phyloP scores from a whole-genome alignment of 2,797 vertebrate species.

The Anniella stebbinsi region DNA sequence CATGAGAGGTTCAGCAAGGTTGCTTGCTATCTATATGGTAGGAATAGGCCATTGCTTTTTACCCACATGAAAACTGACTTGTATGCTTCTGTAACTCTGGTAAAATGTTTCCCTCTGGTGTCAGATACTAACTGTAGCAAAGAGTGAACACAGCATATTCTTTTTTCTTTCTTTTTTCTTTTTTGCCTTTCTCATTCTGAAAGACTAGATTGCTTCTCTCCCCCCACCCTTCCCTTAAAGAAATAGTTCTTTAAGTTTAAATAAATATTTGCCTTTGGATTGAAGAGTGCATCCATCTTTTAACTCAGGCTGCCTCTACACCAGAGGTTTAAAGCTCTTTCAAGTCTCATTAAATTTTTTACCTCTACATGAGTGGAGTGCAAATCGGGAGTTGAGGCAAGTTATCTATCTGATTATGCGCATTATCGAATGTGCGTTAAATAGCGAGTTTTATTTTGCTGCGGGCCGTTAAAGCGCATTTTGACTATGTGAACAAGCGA shows the following conservation, averaged over 20 bases:
- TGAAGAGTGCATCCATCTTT: neutral
- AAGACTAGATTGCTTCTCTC: neutral
- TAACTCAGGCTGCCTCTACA: no score
- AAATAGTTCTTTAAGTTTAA: neutral
- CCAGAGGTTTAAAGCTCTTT: no score
- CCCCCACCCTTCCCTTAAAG: neutral
- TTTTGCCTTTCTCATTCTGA: neutral
- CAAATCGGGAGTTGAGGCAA: no score
- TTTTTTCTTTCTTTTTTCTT: no score
- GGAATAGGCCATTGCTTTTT: neutral
- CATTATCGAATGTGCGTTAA: no score
- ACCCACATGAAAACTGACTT: neutral
- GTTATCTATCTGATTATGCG: no score
- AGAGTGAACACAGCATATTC: neutral
- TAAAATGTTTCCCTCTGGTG: neutral
- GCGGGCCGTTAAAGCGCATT: no score
- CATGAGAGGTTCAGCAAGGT: no score
- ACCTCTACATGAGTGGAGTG: no score
- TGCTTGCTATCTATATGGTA: neutral
- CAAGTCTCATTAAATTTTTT: no score
- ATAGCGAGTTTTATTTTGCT: no score
- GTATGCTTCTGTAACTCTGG: neutral
- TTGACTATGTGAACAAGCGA: no score
- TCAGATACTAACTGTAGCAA: neutral
- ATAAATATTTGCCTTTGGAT: neutral